Conservation (phyloP, 2,113 vertebrate species). For the Puntigrus tetrazona region DNA sequence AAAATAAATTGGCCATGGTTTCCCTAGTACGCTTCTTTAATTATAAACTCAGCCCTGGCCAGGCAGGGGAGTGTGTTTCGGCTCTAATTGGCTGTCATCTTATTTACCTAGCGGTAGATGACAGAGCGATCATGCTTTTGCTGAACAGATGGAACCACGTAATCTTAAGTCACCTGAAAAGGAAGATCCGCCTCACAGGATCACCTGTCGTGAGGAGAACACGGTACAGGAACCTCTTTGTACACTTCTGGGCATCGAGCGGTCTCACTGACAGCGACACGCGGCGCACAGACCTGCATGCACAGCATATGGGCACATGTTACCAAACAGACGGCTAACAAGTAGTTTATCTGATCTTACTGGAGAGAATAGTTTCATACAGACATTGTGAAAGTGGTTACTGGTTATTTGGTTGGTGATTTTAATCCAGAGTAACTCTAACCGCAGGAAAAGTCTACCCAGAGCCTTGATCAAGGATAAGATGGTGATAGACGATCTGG, state of each 20-base stretch:
- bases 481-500: constrained; percentile 14
- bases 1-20: constrained; percentile 55
- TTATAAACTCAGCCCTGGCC: constrained; percentile 45
- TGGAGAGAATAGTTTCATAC: not conserved
- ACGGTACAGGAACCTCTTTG: constrained; percentile 14
- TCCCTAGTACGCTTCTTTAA: constrained; percentile 39
- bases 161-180: constrained; percentile 39
- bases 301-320: not conserved
- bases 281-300: not conserved
- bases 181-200: constrained; percentile 18
- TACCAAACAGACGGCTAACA: not conserved
- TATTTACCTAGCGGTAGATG: constrained; percentile 14
- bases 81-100: constrained; percentile 38
- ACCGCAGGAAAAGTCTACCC: not conserved
- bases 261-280: not conserved
- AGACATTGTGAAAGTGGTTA: not conserved
- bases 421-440: not conserved
- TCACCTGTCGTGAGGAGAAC: constrained; percentile 22
- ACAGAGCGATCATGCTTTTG: not conserved
- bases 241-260: constrained; percentile 8
- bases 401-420: not conserved
- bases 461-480: constrained; percentile 11
- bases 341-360: not conserved
- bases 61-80: constrained; percentile 24
- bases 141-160: constrained; percentile 16